These are phyloP conservation scores for Hippopotamyrus pictus DNA, from an alignment of 2,797 vertebrate species.

Conservation along the genomic window DNA sequence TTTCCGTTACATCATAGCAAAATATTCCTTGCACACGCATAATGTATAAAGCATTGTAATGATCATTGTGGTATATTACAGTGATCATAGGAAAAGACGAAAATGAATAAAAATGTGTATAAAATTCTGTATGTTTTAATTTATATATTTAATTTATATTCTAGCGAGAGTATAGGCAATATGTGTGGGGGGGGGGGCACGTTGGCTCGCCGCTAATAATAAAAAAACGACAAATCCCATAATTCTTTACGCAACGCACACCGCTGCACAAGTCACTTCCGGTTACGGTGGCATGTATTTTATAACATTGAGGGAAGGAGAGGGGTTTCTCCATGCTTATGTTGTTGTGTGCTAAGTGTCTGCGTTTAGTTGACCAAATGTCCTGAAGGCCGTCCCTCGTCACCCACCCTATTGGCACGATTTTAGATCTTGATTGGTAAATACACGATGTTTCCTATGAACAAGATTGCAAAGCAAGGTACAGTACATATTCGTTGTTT, in stretches of 20 bases:
- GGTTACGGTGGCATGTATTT: background rate
- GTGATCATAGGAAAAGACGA: background rate
- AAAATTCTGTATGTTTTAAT: background rate
- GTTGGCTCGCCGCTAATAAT: background rate
- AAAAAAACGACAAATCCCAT: background rate
- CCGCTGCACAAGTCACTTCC: background rate
- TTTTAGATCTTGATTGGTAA: background rate
- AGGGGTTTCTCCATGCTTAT: background rate
- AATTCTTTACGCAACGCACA: background rate
- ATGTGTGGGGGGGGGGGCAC: background rate
- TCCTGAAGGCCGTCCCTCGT: background rate
- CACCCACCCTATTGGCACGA: background rate
- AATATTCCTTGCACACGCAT: background rate
- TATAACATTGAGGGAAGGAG: background rate
- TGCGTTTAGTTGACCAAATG: background rate
- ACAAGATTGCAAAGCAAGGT: slow-evolving; percentile 62
- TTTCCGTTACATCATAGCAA: background rate
- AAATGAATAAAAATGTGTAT: background rate
- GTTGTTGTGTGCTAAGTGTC: background rate
- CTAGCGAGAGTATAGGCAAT: background rate
- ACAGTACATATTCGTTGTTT: slow-evolving; percentile 24
- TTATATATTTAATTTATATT: background rate
- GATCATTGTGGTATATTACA: background rate
- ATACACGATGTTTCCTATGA: slow-evolving; percentile 58
- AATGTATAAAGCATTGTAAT: background rate